Conservation (phyloP, 2,113 vertebrate genomes). For the Lophura nycthemera region DNA sequence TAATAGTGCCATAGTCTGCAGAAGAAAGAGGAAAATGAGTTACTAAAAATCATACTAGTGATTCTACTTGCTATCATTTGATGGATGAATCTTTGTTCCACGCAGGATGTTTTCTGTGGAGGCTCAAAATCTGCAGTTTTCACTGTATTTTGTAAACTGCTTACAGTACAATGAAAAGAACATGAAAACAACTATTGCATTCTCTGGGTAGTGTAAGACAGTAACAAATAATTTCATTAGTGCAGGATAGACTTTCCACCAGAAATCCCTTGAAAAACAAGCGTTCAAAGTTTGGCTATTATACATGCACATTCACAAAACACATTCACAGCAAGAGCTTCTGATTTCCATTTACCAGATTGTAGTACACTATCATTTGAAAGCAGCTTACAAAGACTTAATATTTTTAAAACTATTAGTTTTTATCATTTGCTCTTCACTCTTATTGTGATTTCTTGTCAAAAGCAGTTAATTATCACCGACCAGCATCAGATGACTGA, state of each 20-base stretch:
- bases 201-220: not conserved
- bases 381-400: not conserved
- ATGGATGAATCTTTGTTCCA: not conserved
- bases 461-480: not conserved
- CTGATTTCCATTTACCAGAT: not conserved
- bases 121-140: not conserved
- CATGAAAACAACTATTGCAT: not conserved
- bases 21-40: not conserved
- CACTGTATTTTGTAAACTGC: not conserved
- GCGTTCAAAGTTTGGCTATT: not conserved
- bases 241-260: not conserved
- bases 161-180: not conserved
- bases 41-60: not conserved
- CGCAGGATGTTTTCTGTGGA: not conserved
- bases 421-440: not conserved
- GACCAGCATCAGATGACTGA: not conserved
- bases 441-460: not conserved
- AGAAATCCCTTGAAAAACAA: not conserved
- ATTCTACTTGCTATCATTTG: not conserved
- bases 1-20: conserved; percentile 95
- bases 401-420: not conserved
- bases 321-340: not conserved
- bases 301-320: not conserved
- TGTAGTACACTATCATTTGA: not conserved
- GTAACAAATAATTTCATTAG: not conserved